Evolutionary conservation across 1,140 invertebrate species (phyloP), one percentile per base, ranked within the genome.

Genomic region (Chironomus tepperi): DNA sequence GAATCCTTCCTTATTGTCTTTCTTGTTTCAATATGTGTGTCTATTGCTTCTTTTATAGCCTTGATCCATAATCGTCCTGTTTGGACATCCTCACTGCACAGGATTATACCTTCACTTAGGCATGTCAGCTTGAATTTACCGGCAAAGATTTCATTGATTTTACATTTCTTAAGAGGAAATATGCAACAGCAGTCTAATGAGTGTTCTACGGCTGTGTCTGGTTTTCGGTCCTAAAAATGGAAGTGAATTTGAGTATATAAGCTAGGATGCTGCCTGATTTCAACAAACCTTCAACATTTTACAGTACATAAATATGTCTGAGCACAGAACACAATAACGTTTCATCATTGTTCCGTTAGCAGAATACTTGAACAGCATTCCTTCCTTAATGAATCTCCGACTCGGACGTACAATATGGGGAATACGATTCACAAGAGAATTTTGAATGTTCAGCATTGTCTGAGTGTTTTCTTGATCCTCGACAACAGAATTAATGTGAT

Each of bases 381-480:
- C 91, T 81, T 92, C 89, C 78, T 89, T 90, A 57, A 92, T 86
- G 72, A 92, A 84, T 75, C 85, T 86, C 42, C 91, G 84, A 2
- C 89, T 90, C 42, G 90, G 90, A 76, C 85, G 86, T 0, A 92
- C 84, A 64, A 93, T 87, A 77, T 87, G 87, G 3, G 87, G 87
- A 43, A 87, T 86, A 5, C 84, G 79, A 77, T 87, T 83, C 64
- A 83, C 76, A 73, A 92, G 84, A 72, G 85, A 86, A 67, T 86
- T 87, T 78, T 92, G 90, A 73, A 92, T 82, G 78, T 87, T 85
- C 15, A 92, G 81, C 77, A 92, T 84, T 78, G 87, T 87, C 80
- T 89, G 86, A 42, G 88, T 88, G 77, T 90, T 88, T 79, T 92
- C 90, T 77, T 91, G 89, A 76, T 92, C 89, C 76, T 87, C 85